Base-by-base conservation (phyloP, 2,888 invertebrate species). In the Emesis furor region DNA sequence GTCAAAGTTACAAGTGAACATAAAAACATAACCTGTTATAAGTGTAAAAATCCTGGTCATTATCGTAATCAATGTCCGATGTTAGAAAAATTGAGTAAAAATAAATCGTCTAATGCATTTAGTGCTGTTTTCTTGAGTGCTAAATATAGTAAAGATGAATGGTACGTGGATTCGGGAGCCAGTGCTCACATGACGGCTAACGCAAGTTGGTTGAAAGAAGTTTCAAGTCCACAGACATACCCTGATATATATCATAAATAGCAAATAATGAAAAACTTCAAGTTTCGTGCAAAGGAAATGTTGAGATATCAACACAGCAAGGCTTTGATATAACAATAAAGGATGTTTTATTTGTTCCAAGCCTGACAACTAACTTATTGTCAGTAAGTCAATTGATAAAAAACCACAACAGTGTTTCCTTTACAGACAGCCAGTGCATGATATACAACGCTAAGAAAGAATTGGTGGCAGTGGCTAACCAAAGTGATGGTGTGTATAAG, bases 341-440 rank as follows among this genome's bases (percentile, higher is more conserved):
- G 32, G 73, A 81, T 7, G 86, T 89, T 0, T 59, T 90, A 17
- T 91, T 85, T 76, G 84, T 90, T 0, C 89, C 88, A 35, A 81
- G 67, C 6, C 69, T 91, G 0, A 82, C 87, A 0, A 89, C 83
- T 8, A 89, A 88, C 14, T 69, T 89, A 12, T 35, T 89, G 30
- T 87, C 86, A 59, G 83, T 87, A 0, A 87, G 85, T 75, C 78
- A 84, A 71, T 30, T 84, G 8, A 80, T 86, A 8, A 46, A 65
- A 55, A 82, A 79, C 69, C 73, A 80, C n/a, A 85, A 82, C 68
- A 80, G 67, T 51, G 79, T 82, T 8, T n/a, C 24, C 10, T 85
- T 85, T 65, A n/a, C 78, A 68, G 46, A 80, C 17, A 75, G 73
- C n/a, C n/a, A 35, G 42, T 84, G 79, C 46, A 69, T 77, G 4